Percentiles rank a stretch among this genome's conserved stretches.
phyloP scores from a whole-genome alignment of 2,888 invertebrate genomes.

The Balanococcus diminutus region DNA sequence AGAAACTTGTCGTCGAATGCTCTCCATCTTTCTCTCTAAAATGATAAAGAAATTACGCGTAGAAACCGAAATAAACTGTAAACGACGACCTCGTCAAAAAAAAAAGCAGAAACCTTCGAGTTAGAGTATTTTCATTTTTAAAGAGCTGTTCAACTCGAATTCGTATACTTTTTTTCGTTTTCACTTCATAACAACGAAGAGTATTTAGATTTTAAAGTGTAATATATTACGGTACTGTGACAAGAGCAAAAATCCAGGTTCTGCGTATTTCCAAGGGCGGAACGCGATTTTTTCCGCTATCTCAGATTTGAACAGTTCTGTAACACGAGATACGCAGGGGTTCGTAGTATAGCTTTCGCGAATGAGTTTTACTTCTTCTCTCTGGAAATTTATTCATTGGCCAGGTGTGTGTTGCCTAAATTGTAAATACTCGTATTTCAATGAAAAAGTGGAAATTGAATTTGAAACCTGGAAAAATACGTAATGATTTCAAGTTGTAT shows the following conservation, averaged over 20 bases:
- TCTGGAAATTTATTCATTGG: too few species aligned
- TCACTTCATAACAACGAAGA: neutral
- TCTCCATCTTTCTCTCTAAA: neutral
- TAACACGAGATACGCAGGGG: neutral
- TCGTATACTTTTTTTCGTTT: conserved; percentile 13
- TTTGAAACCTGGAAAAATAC: too few species aligned
- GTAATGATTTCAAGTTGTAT: too few species aligned
- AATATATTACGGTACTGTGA: conserved; percentile 25
- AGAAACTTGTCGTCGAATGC: neutral
- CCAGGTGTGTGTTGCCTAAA: too few species aligned
- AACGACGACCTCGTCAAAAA: neutral
- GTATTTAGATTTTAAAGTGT: conserved; percentile 14
- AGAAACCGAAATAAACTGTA: neutral
- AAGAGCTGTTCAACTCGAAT: conserved; percentile 25
- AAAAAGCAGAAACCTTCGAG: neutral
- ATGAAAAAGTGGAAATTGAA: too few species aligned
- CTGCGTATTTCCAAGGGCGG: neutral
- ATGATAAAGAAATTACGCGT: neutral
- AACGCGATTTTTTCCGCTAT: conserved; percentile 11
- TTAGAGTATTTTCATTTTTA: neutral
- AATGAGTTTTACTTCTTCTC: too few species aligned
- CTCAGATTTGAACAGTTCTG: conserved; percentile 13
- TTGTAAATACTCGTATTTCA: too few species aligned
- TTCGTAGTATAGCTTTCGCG: neutral
- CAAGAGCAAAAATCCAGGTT: neutral